These are phyloP conservation scores for Electrona antarctica DNA, from an alignment of 2,113 vertebrate genomes.

Conservation along the genomic window DNA sequence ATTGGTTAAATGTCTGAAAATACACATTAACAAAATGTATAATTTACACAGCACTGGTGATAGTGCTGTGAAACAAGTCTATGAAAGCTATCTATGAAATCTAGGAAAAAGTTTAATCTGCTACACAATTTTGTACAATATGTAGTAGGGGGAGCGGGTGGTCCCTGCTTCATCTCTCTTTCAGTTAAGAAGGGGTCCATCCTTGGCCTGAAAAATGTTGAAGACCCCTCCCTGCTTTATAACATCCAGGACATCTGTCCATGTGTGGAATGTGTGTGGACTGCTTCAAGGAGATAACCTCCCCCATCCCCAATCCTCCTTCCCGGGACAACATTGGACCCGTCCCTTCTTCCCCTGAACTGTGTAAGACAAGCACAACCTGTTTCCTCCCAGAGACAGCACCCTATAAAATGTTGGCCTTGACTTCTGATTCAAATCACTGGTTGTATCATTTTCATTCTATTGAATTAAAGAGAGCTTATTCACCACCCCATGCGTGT, in stretches of 20 bases:
- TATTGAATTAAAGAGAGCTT: conserved; percentile 73
- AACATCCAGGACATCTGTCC: neutral
- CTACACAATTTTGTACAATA: too few species aligned
- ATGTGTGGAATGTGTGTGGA: conserved; percentile 42
- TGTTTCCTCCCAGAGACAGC: conserved; percentile 52
- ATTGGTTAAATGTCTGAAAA: too few species aligned
- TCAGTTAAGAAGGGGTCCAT: too few species aligned
- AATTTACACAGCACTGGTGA: too few species aligned
- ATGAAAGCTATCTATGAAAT: too few species aligned
- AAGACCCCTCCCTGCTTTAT: too few species aligned
- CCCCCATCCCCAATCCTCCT: conserved; percentile 18
- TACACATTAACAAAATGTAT: too few species aligned
- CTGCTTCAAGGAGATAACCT: conserved; percentile 40
- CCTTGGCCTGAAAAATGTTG: too few species aligned
- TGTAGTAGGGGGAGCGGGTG: too few species aligned
- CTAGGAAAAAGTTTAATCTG: too few species aligned
- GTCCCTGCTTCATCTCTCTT: too few species aligned
- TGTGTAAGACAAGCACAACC: conserved; percentile 75
- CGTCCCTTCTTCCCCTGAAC: conserved; percentile 31
- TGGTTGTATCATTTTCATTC: conserved; percentile 72
- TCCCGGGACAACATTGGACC: conserved; percentile 25
- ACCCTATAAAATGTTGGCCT: conserved; percentile 56
- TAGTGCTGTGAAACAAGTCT: too few species aligned
- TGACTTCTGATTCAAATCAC: conserved; percentile 62
- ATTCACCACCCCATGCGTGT: conserved; percentile 37